phyloP scores from a whole-genome alignment of 2,888 invertebrate species.

The Agriopis aurantiaria region DNA sequence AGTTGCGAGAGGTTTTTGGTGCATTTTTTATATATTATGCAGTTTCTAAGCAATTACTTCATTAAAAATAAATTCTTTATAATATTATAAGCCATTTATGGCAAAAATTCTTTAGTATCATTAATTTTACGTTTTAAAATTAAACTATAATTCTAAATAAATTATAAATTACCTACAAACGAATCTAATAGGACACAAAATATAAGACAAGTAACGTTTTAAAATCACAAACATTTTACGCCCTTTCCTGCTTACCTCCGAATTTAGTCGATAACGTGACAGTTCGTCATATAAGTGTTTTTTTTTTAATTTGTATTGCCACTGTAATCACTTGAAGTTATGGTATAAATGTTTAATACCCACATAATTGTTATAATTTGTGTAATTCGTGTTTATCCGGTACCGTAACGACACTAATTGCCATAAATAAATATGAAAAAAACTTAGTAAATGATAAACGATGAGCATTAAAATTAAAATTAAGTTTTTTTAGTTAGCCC shows the following conservation, averaged over 20 bases:
- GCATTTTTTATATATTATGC: too few relatives aligned
- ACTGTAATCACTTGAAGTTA: too few relatives aligned
- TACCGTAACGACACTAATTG: too few relatives aligned
- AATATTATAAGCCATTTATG: slow-evolving; percentile 20
- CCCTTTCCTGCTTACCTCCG: slow-evolving; percentile 13
- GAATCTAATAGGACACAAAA: slow-evolving; percentile 41
- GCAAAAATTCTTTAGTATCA: slow-evolving; percentile 23
- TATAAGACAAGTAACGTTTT: slow-evolving; percentile 33
- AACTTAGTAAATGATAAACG: too few relatives aligned
- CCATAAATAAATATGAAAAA: too few relatives aligned
- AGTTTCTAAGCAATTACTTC: background rate
- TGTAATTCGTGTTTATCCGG: too few relatives aligned
- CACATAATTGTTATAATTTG: too few relatives aligned
- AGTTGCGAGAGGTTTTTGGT: too few relatives aligned
- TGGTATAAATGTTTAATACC: too few relatives aligned
- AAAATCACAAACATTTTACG: slow-evolving; percentile 44
- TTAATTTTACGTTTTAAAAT: background rate
- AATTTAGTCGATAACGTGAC: slow-evolving; percentile 14
- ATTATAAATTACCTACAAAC: slow-evolving; percentile 29
- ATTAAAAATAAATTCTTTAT: slow-evolving; percentile 4
- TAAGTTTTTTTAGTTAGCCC: too few relatives aligned
- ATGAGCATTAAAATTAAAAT: too few relatives aligned
- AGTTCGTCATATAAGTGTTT: background rate
- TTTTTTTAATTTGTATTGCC: too few relatives aligned
- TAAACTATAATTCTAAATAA: slow-evolving; percentile 11